A percentile compares a stretch with the other conserved stretches of the same genome.
phyloP scores from a whole-genome alignment of 2,113 vertebrate genomes.

The Prochilodus magdalenae region DNA sequence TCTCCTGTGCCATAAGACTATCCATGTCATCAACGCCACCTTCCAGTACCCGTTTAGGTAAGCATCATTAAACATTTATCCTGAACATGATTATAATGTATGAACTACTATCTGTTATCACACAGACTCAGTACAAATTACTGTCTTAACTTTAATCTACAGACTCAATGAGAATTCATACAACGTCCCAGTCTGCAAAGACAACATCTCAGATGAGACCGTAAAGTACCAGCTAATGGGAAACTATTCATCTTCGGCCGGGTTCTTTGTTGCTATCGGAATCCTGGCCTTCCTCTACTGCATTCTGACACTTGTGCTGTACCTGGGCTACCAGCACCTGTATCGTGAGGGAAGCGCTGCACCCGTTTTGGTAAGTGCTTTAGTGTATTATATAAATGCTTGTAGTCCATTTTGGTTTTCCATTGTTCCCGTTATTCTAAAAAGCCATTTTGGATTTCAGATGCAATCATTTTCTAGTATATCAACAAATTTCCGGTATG shows the following conservation, averaged over 20 bases:
- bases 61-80: constrained; percentile 37
- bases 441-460: no score
- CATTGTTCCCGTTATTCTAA: no score
- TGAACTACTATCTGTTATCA: no score
- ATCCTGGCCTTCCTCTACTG: constrained; percentile 93
- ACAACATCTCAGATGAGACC: not conserved
- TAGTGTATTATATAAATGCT: not conserved
- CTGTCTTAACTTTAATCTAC: constrained; percentile 34
- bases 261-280: constrained; percentile 92
- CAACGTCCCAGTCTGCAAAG: constrained; percentile 75
- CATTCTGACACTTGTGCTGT: constrained; percentile 85
- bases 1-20: constrained; percentile 71
- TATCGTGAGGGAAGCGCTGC: constrained; percentile 83
- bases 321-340: constrained; percentile 87
- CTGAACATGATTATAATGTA: not conserved
- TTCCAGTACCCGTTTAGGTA: constrained; percentile 96
- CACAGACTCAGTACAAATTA: no score
- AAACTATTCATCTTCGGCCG: constrained; percentile 85
- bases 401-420: no score
- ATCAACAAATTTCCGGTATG: no score
- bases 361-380: constrained; percentile 81
- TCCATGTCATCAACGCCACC: constrained; percentile 67
- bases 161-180: constrained; percentile 82
- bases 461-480: no score
- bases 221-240: constrained; percentile 75